A percentile compares a stretch with the other conserved stretches of the same genome.
Conservation (phyloP, 2,888 invertebrate genomes). For the Trissoscelio sp. region DNA sequence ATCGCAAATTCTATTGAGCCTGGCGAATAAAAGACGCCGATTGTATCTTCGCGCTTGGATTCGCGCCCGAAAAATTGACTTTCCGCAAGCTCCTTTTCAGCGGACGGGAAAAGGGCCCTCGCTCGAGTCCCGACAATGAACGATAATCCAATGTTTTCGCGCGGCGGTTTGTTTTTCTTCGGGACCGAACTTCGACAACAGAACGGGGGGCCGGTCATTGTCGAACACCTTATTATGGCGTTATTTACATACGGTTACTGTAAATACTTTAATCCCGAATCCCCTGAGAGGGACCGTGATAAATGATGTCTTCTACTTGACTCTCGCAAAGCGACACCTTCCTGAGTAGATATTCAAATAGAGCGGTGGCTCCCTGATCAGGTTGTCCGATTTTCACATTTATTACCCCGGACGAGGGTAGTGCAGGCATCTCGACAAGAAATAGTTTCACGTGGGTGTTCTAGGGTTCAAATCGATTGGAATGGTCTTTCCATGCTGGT, state of each 20-base stretch:
- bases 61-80: slow-evolving; percentile 77
- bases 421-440: neutral
- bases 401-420: slow-evolving; percentile 56
- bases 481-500: neutral
- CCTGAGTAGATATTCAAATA: slow-evolving; percentile 66
- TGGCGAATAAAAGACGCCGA: slow-evolving; percentile 72
- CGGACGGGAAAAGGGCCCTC: slow-evolving; percentile 54
- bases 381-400: slow-evolving; percentile 66
- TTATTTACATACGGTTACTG: slow-evolving; percentile 69
- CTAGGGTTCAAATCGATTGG: neutral
- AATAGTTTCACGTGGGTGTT: slow-evolving; percentile 37
- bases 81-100: slow-evolving; percentile 66
- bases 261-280: slow-evolving; percentile 69
- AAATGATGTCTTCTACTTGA: slow-evolving; percentile 69
- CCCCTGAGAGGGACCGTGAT: slow-evolving; percentile 63
- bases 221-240: slow-evolving; percentile 62
- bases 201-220: slow-evolving; percentile 58
- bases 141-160: slow-evolving; percentile 67
- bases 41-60: slow-evolving; percentile 74
- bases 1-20: slow-evolving; percentile 81
- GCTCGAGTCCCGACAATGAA: slow-evolving; percentile 52
- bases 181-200: slow-evolving; percentile 33
- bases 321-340: slow-evolving; percentile 67
- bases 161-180: slow-evolving; percentile 65
- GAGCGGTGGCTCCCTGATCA: slow-evolving; percentile 58